A percentile compares a stretch with the other conserved stretches of the same genome.
Conservation (phyloP, 2,888 invertebrate genomes). For the Nemurella pictetii region DNA sequence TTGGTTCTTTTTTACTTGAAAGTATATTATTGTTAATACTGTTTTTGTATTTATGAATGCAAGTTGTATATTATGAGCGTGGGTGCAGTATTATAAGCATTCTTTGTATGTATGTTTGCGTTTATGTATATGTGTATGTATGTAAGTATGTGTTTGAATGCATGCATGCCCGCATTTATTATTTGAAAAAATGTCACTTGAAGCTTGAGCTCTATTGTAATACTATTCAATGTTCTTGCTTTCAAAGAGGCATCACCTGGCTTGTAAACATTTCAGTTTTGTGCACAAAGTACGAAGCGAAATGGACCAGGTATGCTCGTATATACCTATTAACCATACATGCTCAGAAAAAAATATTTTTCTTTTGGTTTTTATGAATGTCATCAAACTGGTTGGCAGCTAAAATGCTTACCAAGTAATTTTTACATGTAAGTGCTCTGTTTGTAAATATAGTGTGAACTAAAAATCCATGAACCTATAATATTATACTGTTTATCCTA, state of each 20-base stretch:
- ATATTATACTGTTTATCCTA: neutral
- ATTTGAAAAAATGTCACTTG: slow-evolving; percentile 15
- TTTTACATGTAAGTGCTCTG: neutral
- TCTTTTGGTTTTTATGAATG: neutral
- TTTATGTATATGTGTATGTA: neutral
- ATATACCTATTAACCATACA: slow-evolving; percentile 47
- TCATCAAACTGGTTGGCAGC: neutral
- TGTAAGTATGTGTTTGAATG: neutral
- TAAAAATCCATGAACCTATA: neutral
- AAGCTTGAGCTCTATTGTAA: slow-evolving; percentile 13
- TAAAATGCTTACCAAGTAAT: neutral
- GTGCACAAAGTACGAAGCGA: neutral
- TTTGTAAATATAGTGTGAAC: neutral
- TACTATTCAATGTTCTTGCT: neutral
- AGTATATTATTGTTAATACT: slow-evolving; percentile 1
- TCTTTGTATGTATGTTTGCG: too few species aligned
- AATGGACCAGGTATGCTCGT: slow-evolving; percentile 52
- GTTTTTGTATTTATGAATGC: neutral
- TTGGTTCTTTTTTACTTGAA: slow-evolving; percentile 27
- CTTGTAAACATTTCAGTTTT: slow-evolving; percentile 1
- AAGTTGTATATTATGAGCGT: neutral
- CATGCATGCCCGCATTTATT: slow-evolving; percentile 1
- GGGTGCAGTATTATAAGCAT: too few species aligned
- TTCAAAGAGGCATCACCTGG: slow-evolving; percentile 17
- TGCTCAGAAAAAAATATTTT: neutral